These are phyloP conservation scores for Pheucticus melanocephalus DNA, from an alignment of 2,113 vertebrate species.

Conservation along the genomic window DNA sequence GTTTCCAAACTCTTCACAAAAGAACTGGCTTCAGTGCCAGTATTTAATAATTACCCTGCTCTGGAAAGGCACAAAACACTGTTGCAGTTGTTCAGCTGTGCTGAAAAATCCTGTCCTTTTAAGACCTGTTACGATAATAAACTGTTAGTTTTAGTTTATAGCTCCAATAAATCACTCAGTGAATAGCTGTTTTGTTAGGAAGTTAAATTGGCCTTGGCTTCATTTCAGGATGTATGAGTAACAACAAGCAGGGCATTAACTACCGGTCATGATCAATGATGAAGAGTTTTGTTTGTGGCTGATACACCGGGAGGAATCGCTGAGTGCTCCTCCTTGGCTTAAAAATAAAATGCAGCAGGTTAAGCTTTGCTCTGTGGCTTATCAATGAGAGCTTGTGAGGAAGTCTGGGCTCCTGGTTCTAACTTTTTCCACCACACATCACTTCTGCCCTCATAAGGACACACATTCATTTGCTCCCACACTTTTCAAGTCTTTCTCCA, in stretches of 20 bases:
- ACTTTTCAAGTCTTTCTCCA: conserved; percentile 3
- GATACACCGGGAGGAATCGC: background rate
- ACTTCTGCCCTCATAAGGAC: conserved; percentile 5
- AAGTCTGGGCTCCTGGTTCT: background rate
- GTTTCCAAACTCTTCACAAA: conserved; percentile 40
- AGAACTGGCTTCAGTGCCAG: background rate
- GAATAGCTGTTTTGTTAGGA: conserved; percentile 67
- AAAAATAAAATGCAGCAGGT: conserved; percentile 36
- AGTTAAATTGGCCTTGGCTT: conserved; percentile 66
- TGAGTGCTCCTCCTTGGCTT: background rate
- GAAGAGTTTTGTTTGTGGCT: conserved; percentile 56
- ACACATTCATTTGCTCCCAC: background rate
- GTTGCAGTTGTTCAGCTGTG: conserved; percentile 51
- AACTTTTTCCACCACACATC: background rate
- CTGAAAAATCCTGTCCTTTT: conserved; percentile 59
- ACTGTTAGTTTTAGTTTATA: conserved; percentile 69
- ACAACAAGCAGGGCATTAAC: conserved; percentile 63
- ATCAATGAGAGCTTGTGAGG: background rate
- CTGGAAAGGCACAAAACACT: conserved; percentile 51
- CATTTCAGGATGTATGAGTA: conserved; percentile 60
- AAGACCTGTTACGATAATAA: conserved; percentile 63
- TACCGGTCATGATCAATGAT: conserved; percentile 58
- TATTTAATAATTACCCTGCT: conserved; percentile 34
- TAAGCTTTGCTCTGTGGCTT: background rate
- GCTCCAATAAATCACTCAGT: conserved; percentile 59